Evolutionary conservation across 2,797 vertebrate genomes (phyloP).

Genomic region (Rhinella marina): DNA sequence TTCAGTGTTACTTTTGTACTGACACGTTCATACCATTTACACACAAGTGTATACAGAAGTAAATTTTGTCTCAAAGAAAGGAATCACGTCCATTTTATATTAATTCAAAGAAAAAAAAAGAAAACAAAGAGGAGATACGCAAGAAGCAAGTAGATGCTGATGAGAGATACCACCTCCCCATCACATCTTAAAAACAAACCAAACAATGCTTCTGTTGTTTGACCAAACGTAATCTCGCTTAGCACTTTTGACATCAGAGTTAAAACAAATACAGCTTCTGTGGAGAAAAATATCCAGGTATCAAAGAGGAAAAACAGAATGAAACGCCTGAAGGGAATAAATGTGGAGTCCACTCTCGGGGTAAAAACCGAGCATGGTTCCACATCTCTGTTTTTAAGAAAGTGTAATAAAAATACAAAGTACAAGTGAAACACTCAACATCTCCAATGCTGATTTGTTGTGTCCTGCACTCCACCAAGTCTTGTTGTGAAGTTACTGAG

Average conservation of each 20-base stretch:
- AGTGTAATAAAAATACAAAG: slow-evolving; percentile 87
- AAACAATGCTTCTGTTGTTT: slow-evolving; percentile 67
- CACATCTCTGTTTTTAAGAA: slow-evolving; percentile 83
- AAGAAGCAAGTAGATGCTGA: slow-evolving; percentile 57
- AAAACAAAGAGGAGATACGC: slow-evolving; percentile 56
- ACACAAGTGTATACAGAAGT: slow-evolving; percentile 35
- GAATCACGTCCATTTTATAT: slow-evolving; percentile 61
- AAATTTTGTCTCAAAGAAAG: slow-evolving; percentile 40
- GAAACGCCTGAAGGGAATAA: slow-evolving; percentile 80
- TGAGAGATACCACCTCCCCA: slow-evolving; percentile 47
- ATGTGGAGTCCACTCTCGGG: slow-evolving; percentile 78
- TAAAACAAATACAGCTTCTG: slow-evolving; percentile 76
- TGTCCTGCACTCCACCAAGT: slow-evolving; percentile 46
- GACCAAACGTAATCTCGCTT: slow-evolving; percentile 71
- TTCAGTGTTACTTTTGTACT: background rate
- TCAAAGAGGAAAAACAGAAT: slow-evolving; percentile 85
- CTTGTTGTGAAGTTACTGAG: slow-evolving; percentile 38
- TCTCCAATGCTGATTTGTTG: slow-evolving; percentile 59
- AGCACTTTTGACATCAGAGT: slow-evolving; percentile 68
- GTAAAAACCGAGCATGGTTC: slow-evolving; percentile 78
- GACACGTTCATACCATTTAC: slow-evolving; percentile 29
- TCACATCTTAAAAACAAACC: slow-evolving; percentile 63
- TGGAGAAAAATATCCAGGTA: slow-evolving; percentile 80
- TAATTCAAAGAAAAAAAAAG: slow-evolving; percentile 57
- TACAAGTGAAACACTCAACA: slow-evolving; percentile 77